Conservation (phyloP, 2,888 invertebrate genomes). For the Unio pictorum region DNA sequence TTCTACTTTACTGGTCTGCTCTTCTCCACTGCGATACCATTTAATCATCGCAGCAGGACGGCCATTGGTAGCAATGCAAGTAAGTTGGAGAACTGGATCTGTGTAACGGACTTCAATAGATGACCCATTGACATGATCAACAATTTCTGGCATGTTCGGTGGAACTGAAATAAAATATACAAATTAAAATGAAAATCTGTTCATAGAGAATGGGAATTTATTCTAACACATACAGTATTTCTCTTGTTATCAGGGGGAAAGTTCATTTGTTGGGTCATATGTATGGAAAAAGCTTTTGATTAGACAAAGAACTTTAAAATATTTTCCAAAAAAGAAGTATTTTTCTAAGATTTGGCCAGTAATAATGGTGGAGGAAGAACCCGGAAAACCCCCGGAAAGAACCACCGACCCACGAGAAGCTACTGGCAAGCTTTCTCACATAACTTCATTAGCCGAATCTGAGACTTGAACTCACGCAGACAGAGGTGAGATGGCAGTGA, state of each 20-base stretch:
- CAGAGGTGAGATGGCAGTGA: too few relatives aligned
- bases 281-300: too few relatives aligned
- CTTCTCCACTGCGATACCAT: slow-evolving; percentile 93
- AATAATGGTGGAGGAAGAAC: too few relatives aligned
- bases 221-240: neutral
- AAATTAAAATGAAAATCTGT: neutral
- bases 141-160: slow-evolving; percentile 92
- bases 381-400: too few relatives aligned
- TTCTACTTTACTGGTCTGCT: slow-evolving; percentile 86
- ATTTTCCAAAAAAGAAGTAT: too few relatives aligned
- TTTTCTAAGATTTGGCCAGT: too few relatives aligned
- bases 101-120: slow-evolving; percentile 83
- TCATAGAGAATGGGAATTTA: neutral
- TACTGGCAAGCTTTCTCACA: too few relatives aligned
- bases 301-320: too few relatives aligned
- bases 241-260: neutral
- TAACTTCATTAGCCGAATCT: too few relatives aligned
- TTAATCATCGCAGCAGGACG: slow-evolving; percentile 86
- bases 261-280: too few relatives aligned
- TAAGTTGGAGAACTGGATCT: slow-evolving; percentile 89
- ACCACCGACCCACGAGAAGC: too few relatives aligned
- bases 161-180: slow-evolving; percentile 80
- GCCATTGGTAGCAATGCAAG: slow-evolving; percentile 92
- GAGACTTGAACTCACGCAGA: too few relatives aligned
- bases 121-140: slow-evolving; percentile 92